These are phyloP conservation scores for Glyphotaelius pellucidus DNA, from an alignment of 2,888 invertebrate genomes.

Conservation along the genomic window DNA sequence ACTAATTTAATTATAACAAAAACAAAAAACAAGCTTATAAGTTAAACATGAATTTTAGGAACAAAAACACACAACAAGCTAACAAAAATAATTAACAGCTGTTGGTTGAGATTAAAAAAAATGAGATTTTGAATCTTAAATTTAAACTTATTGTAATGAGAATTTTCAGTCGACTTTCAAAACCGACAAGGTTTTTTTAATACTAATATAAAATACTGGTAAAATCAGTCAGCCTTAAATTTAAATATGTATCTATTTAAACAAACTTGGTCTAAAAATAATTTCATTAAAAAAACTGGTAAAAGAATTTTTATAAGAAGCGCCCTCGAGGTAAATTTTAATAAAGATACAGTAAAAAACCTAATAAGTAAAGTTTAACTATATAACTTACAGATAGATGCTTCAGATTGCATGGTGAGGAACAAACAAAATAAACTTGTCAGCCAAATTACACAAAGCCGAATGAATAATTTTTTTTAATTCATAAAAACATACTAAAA, in stretches of 20 bases:
- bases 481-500: not conserved
- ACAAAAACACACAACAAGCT: too few species aligned
- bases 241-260: not conserved
- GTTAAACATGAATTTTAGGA: not conserved
- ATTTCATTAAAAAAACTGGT: not conserved
- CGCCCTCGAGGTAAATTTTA: not conserved
- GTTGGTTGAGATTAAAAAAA: not conserved
- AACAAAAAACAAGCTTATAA: not conserved
- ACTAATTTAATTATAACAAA: not conserved
- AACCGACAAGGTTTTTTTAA: not conserved
- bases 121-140: not conserved
- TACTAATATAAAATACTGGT: not conserved
- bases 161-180: not conserved
- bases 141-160: not conserved
- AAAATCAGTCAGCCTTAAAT: not conserved
- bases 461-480: not conserved
- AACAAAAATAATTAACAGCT: not conserved
- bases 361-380: not conserved
- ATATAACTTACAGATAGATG: not conserved
- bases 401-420: not conserved
- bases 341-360: not conserved
- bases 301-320: not conserved
- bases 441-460: not conserved
- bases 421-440: not conserved
- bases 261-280: not conserved